phyloP scores from a whole-genome alignment of 92 coral and sea anemone genomes.

The Pocillopora meandrina region DNA sequence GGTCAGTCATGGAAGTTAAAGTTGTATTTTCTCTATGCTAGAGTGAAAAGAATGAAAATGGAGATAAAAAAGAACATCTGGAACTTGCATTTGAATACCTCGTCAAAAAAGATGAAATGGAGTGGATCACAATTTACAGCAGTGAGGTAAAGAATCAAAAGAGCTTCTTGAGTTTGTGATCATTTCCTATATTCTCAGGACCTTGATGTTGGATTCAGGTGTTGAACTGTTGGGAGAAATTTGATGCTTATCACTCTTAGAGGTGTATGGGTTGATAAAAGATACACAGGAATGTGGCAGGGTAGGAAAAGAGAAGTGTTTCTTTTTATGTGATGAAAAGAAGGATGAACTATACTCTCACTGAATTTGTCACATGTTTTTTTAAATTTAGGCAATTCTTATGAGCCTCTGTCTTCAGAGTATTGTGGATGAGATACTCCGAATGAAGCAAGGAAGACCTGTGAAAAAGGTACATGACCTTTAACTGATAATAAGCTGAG shows the following conservation, averaged over 20 bases:
- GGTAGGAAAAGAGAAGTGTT: too few relatives aligned
- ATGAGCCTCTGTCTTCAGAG: conserved; percentile 93
- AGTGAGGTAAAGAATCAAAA: conserved; percentile 59
- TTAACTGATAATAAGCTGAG: neutral
- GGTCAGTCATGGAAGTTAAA: too few relatives aligned
- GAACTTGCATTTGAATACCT: conserved; percentile 93
- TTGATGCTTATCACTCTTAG: too few relatives aligned
- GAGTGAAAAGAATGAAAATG: conserved; percentile 63
- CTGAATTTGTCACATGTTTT: neutral
- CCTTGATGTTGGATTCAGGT: too few relatives aligned
- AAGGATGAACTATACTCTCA: neutral
- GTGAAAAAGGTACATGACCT: conserved; percentile 58
- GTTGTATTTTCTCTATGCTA: neutral
- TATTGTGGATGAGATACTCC: conserved; percentile 91
- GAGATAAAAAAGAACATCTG: conserved; percentile 62
- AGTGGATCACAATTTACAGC: conserved; percentile 89
- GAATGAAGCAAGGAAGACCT: conserved; percentile 69
- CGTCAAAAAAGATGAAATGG: conserved; percentile 69
- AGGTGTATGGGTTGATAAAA: too few relatives aligned
- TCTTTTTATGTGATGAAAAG: too few relatives aligned
- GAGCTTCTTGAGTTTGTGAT: too few relatives aligned
- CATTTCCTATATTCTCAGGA: too few relatives aligned
- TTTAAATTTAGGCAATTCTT: conserved; percentile 73
- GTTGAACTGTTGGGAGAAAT: too few relatives aligned
- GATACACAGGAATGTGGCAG: too few relatives aligned